A percentile compares a stretch with the other conserved stretches of the same genome.
These are phyloP conservation scores for Nebria ingens DNA, from an alignment of 1,140 invertebrate genomes.

Conservation along the genomic window DNA sequence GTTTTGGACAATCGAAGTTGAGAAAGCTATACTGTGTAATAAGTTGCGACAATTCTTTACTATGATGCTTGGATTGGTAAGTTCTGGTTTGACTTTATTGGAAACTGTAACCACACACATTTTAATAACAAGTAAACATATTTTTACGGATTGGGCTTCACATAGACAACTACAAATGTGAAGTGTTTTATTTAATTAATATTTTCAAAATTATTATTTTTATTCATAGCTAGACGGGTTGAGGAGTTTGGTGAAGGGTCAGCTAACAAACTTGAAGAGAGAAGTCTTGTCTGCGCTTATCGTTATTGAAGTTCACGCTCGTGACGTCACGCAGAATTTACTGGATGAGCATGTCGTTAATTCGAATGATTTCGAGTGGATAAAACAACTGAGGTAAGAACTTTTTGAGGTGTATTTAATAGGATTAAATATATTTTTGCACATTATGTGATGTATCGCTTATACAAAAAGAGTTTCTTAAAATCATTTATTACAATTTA, in stretches of 20 bases:
- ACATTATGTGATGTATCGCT: not conserved
- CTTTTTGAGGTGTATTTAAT: slow-evolving; percentile 4
- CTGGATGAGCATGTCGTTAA: slow-evolving; percentile 47
- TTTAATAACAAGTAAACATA: too few species aligned
- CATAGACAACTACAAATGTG: not conserved
- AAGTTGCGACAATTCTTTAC: slow-evolving; percentile 37
- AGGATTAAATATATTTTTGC: not conserved
- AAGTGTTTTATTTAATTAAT: not conserved
- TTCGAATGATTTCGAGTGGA: slow-evolving; percentile 71
- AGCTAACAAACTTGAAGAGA: slow-evolving; percentile 55
- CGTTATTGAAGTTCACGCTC: slow-evolving; percentile 58
- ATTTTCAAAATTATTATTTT: too few species aligned
- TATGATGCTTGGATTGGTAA: slow-evolving; percentile 38
- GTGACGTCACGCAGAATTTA: slow-evolving; percentile 53
- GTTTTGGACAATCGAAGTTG: slow-evolving; percentile 50
- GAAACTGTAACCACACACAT: too few species aligned
- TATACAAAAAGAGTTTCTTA: not conserved
- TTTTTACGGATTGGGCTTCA: not conserved
- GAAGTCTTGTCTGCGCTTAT: slow-evolving; percentile 53
- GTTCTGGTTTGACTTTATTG: slow-evolving; percentile 13
- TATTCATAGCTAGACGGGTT: slow-evolving; percentile 49
- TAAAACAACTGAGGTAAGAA: slow-evolving; percentile 61
- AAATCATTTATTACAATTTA: not conserved
- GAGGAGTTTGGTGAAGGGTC: slow-evolving; percentile 48
- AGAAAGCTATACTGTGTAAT: slow-evolving; percentile 39